Conservation (phyloP, 2,797 vertebrate species). For the Rhinella marina region DNA sequence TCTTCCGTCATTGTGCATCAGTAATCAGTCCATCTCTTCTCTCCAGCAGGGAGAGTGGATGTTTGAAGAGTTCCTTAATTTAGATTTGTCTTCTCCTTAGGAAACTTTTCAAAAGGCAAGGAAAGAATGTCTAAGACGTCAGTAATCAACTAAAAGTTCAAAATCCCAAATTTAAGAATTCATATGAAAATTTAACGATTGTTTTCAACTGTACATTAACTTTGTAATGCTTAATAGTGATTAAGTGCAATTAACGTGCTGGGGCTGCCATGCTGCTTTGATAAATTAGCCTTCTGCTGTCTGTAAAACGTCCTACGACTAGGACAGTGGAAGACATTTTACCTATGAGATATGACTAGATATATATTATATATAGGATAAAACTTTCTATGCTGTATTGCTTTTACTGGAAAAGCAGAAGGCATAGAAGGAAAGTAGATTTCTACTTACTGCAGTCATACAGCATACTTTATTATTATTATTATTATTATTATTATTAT, state of each 20-base stretch:
- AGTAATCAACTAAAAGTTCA: not conserved
- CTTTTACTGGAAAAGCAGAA: no score
- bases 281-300: not conserved
- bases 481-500: no score
- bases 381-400: no score
- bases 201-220: not conserved
- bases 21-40: slow-evolving; percentile 3
- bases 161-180: not conserved
- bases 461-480: no score
- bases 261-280: not conserved
- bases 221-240: not conserved
- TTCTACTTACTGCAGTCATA: no score
- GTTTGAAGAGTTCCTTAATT: not conserved
- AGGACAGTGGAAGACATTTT: not conserved
- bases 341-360: not conserved
- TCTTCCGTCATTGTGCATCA: slow-evolving; percentile 22
- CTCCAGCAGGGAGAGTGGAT: not conserved
- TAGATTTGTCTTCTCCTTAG: not conserved
- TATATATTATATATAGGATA: no score
- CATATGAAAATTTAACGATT: not conserved
- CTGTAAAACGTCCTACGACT: no score
- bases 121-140: not conserved
- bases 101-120: slow-evolving; percentile 13
- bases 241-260: not conserved
- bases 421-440: no score